Evolutionary conservation across 2,888 invertebrate genomes (phyloP).

Genomic region (Rotaria sp.): DNA sequence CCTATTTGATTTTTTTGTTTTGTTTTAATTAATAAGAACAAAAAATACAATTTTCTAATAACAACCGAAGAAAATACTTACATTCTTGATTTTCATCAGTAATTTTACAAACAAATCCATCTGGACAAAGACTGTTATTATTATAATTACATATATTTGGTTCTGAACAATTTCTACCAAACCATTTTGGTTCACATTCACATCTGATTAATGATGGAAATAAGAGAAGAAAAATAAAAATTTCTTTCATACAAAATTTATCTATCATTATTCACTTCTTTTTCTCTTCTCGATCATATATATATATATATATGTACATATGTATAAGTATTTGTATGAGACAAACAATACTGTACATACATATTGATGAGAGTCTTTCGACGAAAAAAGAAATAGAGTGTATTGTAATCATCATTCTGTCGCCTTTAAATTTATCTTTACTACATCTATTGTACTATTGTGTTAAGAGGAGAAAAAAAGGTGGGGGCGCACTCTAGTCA

Average conservation of each 20-base stretch:
- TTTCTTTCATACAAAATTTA: background rate
- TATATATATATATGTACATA: too few relatives aligned
- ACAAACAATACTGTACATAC: background rate
- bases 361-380: too few relatives aligned
- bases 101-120: slow-evolving; percentile 24
- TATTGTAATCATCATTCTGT: background rate
- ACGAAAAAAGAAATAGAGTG: background rate
- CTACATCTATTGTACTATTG: background rate
- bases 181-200: background rate
- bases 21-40: too few relatives aligned
- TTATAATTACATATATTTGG: background rate
- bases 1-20: background rate
- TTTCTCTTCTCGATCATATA: too few relatives aligned
- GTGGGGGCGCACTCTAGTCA: too few relatives aligned
- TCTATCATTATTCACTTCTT: background rate
- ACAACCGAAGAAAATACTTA: background rate
- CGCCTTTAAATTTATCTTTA: background rate
- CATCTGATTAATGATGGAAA: background rate
- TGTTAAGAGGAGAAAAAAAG: background rate
- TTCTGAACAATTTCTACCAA: background rate
- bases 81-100: slow-evolving; percentile 17
- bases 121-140: background rate
- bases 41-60: too few relatives aligned
- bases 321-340: too few relatives aligned
- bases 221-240: background rate